Evolutionary conservation across 2,113 vertebrate species (phyloP).

Genomic region (Lepus americanus): DNA sequence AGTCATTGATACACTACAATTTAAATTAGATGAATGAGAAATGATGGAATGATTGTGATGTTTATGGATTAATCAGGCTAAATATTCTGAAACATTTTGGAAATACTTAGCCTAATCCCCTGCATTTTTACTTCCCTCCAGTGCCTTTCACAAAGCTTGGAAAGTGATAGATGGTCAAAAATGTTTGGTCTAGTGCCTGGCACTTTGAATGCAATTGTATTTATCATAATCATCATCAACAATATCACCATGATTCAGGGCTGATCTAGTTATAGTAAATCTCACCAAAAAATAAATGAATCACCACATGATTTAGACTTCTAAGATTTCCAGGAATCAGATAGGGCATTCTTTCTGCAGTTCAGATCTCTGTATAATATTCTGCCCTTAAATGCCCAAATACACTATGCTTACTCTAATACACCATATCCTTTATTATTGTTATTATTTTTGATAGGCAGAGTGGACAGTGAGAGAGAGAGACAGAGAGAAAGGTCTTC

Average conservation of each 20-base stretch:
- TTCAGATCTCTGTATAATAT: background rate
- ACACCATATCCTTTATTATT: background rate
- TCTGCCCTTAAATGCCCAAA: background rate
- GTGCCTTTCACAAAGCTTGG: background rate
- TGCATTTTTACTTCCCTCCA: background rate
- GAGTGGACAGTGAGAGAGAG: too few species aligned
- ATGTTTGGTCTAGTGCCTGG: background rate
- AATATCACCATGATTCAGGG: background rate
- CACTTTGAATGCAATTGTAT: background rate
- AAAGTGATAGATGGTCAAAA: background rate
- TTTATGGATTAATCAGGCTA: background rate
- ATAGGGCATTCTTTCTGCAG: background rate
- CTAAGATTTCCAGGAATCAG: background rate
- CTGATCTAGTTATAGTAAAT: background rate
- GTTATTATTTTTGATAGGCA: too few species aligned
- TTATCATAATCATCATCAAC: background rate
- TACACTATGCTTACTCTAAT: background rate
- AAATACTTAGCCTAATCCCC: background rate
- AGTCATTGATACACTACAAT: background rate
- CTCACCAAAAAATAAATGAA: constrained; percentile 24
- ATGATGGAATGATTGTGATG: background rate
- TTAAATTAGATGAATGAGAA: background rate
- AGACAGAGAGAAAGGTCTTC: too few species aligned
- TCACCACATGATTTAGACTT: background rate
- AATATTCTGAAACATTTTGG: background rate